These are phyloP conservation scores for Brachyrhaphis roseni DNA, from an alignment of 2,797 vertebrate species.

Conservation along the genomic window DNA sequence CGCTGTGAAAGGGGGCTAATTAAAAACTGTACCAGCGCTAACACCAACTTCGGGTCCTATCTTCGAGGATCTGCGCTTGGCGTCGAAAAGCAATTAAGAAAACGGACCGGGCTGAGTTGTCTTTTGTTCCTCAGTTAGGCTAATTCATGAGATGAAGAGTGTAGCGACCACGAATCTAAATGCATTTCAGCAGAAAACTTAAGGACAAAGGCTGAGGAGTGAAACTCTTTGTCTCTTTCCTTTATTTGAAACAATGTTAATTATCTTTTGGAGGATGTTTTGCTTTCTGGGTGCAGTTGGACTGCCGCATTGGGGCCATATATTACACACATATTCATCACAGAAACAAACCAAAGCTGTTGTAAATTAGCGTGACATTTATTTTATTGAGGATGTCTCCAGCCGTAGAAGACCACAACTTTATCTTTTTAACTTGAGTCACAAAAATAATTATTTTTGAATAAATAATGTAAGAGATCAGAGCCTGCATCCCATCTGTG, in stretches of 20 bases:
- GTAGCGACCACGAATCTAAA: conserved; percentile 40
- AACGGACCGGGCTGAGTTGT: conserved; percentile 63
- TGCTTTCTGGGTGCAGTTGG: neutral
- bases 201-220: conserved; percentile 4
- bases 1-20: conserved; percentile 65
- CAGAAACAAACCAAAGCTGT: neutral
- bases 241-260: conserved; percentile 38
- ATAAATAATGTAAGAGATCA: neutral
- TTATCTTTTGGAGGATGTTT: conserved; percentile 3
- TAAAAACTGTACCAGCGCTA: conserved; percentile 58
- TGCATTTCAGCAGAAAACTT: conserved; percentile 44
- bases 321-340: conserved; percentile 22
- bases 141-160: conserved; percentile 64
- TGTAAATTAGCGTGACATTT: conserved; percentile 6
- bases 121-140: conserved; percentile 69
- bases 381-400: neutral
- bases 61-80: conserved; percentile 55
- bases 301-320: neutral
- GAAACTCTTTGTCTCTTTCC: conserved; percentile 34
- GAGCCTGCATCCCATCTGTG: neutral
- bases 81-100: conserved; percentile 74
- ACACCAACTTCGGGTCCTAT: conserved; percentile 59
- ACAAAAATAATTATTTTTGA: neutral
- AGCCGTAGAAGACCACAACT: neutral
- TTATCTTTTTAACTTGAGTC: neutral